Base-by-base conservation (phyloP, 92 coral and sea anemone species). In the Umimayanthus chanpuru region DNA sequence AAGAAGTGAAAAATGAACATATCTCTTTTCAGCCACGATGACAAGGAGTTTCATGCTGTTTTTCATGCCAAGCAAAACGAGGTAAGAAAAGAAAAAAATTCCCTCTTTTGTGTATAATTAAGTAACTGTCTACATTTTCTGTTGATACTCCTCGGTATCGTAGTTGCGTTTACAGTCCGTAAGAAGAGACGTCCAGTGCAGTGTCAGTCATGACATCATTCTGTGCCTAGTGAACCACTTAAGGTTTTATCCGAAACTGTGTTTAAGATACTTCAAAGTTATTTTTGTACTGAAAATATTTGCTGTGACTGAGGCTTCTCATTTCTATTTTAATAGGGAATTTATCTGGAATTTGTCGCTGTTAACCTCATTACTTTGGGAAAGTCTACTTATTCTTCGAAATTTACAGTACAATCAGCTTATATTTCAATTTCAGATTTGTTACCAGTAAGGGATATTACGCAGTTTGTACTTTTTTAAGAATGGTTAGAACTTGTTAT, bases 41-140 rank as follows among this genome's bases (percentile, higher is more conserved):
- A 92, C 41, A 90, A 90, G 84, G 93, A 92, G 77, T 96, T 96
- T 72, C 91, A 92, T 72, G 96, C 98, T 11, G 90, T 91, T 68
- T 96, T 96, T 77, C 98, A 96, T 83, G 88, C 98, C 41, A 94
- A 94, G 79, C 94, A 96, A 86, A 96, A 96, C 91, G 95, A 96
- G 94, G 98, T 95, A 64, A 78, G 87, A 73, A 14, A 49, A n/a
- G 39, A 12, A 38, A 81, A 81, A 12, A 26, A 1, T 47, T 4
- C 11, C 61, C 0, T 4, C 18, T 28, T 23, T 71, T 29, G 7
- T 28, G 9, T 20, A 25, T 36, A 15, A 6, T 72, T 30, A 29
- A 15, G 65, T 56, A 56, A 20, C 65, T 4, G 23, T 32, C 3
- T 23, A 20, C 26, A 61, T 5, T 61, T 61, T 20, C 25, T 61